phyloP scores from a whole-genome alignment of 2,888 invertebrate species.

The Rotaria macrura region DNA sequence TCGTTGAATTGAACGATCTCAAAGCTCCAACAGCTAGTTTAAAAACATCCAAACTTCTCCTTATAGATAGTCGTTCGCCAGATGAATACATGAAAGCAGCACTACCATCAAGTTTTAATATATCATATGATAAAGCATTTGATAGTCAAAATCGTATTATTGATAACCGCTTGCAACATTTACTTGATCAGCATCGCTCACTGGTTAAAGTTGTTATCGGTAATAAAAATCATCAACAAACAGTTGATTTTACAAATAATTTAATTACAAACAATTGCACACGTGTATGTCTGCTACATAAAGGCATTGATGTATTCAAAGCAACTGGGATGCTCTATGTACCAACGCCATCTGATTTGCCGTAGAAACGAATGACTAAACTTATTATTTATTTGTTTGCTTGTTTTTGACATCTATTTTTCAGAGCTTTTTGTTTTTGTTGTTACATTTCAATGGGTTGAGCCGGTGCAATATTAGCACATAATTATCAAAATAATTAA shows the following conservation, averaged over 20 bases:
- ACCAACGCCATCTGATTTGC: conserved; percentile 42
- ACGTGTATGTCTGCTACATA: conserved; percentile 75
- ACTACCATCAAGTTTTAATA: conserved; percentile 70
- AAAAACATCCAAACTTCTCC: conserved; percentile 53
- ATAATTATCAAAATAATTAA: neutral
- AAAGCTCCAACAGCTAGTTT: conserved; percentile 40
- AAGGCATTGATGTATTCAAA: conserved; percentile 67
- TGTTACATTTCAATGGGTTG: neutral
- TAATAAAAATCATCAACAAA: conserved; percentile 34
- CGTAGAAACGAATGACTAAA: neutral
- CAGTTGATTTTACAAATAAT: conserved; percentile 68
- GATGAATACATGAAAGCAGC: conserved; percentile 53
- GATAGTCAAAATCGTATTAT: conserved; percentile 61
- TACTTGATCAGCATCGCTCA: conserved; percentile 56
- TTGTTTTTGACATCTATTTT: neutral
- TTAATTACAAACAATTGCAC: conserved; percentile 66
- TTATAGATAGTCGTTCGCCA: conserved; percentile 62
- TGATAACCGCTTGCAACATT: conserved; percentile 54
- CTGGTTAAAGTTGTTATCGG: conserved; percentile 69
- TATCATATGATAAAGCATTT: conserved; percentile 72
- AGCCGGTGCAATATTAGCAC: neutral
- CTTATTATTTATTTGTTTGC: neutral
- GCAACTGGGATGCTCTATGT: conserved; percentile 51
- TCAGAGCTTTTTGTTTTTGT: neutral
- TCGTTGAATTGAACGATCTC: conserved; percentile 62